Base-by-base conservation (phyloP, 2,797 vertebrate species). In the Buceros bicornis region DNA sequence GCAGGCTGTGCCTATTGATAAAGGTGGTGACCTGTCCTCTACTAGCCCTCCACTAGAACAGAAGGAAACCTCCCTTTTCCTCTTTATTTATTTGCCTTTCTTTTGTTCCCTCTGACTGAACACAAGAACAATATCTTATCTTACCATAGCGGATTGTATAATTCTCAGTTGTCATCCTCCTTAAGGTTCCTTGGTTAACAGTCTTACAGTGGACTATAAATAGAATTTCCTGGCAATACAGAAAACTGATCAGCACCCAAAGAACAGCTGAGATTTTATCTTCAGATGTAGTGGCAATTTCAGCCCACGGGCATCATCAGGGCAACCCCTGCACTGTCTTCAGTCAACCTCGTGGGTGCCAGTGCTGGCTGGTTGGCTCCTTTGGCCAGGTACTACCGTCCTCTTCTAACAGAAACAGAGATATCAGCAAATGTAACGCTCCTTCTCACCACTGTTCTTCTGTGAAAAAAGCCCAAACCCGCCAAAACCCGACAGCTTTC, bases 221-320 rank as follows among this genome's bases (percentile, higher is more conserved):
- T 4, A 57, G 5, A 8, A 57, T 72, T 80, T 43, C 10, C n/a
- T 28, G 11, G 6, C 5, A 6, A 47, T 42, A 24, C 25, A 74
- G 67, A 82, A 70, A 77, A 50, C 16, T 37, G 12, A 83, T 60
- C 45, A 88, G 31, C 53, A 61, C 8, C 6, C 22, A 21, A 58
- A 80, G 45, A 12, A 33, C 28, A 6, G 16, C 4, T 4, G 8
- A 1, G 16, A 67, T 64, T 86, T 87, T 65, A 21, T 60, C 26
- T 37, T 89, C 54, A 84, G 65, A 33, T 1, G 2, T 21, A 10
- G 14, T 5, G 28, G 15, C 3, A 60, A 57, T 53, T 84, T 67
- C 62, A 60, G 45, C 17, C 18, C 25, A 35, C 0, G 0, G 13
- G 10, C 71, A 61, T 25, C 19, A 19, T 43, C 26, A 47, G 26